Evolutionary conservation across 2,888 invertebrate genomes (phyloP), one percentile per base, ranked within the genome.

Genomic region (Megaustenia siamemsis): DNA sequence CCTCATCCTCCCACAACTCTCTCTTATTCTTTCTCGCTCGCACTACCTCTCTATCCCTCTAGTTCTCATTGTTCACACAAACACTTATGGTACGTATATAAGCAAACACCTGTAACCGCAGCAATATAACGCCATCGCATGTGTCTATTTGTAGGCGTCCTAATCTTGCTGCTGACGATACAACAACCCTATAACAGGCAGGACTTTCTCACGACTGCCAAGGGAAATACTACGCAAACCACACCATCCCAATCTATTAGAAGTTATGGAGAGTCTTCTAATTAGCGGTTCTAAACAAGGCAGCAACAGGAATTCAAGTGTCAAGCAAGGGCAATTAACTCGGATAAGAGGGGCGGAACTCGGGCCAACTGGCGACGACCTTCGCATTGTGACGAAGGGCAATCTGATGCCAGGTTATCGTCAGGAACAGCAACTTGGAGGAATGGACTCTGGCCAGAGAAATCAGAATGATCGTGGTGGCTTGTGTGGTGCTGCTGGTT

Each of bases 291-390:
- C 2, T 4, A 53, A 76, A 76, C 38, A 77, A 38, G 43, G 56
- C 38, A 77, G 56, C 35, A n/a, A 56, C 18, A 2, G 21, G 53
- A 35, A 76, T 40, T 43, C n/a, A 56, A 77, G 77, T 63, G 43
- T 63, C 77, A 68, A 24, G 49, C 68, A 1, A 45, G 49, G 68
- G 79, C 79, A 80, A 80, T 80, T 80, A 80, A 68, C 5, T 21
- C 45, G 24, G 79, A 80, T 80, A 80, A 80, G 79, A 68, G 38
- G 68, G 79, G 79, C 79, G 79, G 43, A n/a, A 32, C 32, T 49
- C 5, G 38, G n/a, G 49, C 79, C 45, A n/a, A 18, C 32, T 1
- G 49, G 24, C 28, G 68, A 43, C 79, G 68, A 68, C 66, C 15
- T 45, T 66, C 12, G 40, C 77, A 43, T 60, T 63, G 68, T 68